A percentile compares a stretch with the other conserved stretches of the same genome.
These are phyloP conservation scores for Atethmia centrago DNA, from an alignment of 2,888 invertebrate species.

Conservation along the genomic window DNA sequence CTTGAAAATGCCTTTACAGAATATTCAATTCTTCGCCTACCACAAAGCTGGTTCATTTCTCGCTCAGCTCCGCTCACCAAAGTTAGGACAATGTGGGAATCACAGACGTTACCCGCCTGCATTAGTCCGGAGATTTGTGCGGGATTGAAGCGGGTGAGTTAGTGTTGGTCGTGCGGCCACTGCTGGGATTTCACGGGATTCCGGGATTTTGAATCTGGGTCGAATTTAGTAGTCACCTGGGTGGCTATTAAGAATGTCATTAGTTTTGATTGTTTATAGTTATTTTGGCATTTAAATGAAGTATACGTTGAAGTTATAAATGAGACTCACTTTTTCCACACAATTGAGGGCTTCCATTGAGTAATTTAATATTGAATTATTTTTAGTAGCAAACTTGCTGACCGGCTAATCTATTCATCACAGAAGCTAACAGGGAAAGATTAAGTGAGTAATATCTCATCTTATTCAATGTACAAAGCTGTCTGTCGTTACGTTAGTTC, in stretches of 20 bases:
- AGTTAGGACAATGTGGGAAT: slow-evolving; percentile 69
- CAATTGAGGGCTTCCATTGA: too few species aligned
- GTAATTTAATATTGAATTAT: too few species aligned
- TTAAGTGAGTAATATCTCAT: too few species aligned
- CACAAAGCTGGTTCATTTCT: slow-evolving; percentile 40
- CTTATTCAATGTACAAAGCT: too few species aligned
- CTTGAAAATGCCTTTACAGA: slow-evolving; percentile 27
- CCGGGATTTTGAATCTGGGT: slow-evolving; percentile 58
- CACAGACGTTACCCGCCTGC: slow-evolving; percentile 63
- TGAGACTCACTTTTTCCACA: too few species aligned
- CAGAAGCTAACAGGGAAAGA: background rate
- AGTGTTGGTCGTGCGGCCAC: slow-evolving; percentile 60
- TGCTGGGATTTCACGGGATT: slow-evolving; percentile 60
- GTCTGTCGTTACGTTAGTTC: too few species aligned
- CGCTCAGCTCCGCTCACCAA: slow-evolving; percentile 51
- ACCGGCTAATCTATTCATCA: background rate
- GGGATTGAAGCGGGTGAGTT: slow-evolving; percentile 66
- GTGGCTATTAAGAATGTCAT: slow-evolving; percentile 43
- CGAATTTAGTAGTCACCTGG: slow-evolving; percentile 61
- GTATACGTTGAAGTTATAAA: background rate
- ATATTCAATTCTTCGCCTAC: slow-evolving; percentile 48
- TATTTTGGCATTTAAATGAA: slow-evolving; percentile 2
- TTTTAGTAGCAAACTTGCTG: background rate
- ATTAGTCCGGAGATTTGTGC: slow-evolving; percentile 69
- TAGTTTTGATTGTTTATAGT: slow-evolving; percentile 45